Evolutionary conservation across 1,140 invertebrate genomes (phyloP).

Genomic region (Tetramorium simillimum): DNA sequence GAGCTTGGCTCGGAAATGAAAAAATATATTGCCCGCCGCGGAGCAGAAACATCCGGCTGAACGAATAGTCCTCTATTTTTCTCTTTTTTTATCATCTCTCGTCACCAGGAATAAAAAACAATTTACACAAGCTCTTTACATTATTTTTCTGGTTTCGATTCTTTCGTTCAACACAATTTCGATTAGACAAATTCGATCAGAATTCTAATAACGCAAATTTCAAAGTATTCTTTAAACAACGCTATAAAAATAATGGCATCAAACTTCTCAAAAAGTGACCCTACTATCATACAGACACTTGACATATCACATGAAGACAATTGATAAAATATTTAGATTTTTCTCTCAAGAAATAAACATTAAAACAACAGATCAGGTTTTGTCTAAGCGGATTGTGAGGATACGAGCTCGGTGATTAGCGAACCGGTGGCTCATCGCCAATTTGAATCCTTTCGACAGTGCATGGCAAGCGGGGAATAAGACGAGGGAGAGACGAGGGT

Average conservation of each 20-base stretch:
- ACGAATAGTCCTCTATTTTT: conserved; percentile 37
- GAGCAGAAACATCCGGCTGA: conserved; percentile 41
- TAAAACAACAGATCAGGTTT: not conserved
- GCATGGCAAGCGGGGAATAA: not conserved
- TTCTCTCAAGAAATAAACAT: not conserved
- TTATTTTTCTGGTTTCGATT: conserved; percentile 25
- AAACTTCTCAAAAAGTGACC: not conserved
- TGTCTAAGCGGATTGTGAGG: not conserved
- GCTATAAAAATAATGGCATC: not conserved
- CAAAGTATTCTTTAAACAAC: not conserved
- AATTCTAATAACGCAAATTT: not conserved
- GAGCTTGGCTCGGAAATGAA: conserved; percentile 34
- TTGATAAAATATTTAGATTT: not conserved
- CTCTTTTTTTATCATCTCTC: not conserved
- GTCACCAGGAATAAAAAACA: conserved; percentile 31
- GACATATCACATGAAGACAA: not conserved
- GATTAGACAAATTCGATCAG: no score
- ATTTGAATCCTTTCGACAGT: conserved; percentile 8
- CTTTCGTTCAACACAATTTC: not conserved
- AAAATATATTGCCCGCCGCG: conserved; percentile 49
- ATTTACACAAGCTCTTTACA: conserved; percentile 22
- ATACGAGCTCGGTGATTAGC: not conserved
- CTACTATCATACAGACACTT: not conserved
- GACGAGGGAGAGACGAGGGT: conserved; percentile 67
- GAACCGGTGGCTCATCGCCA: not conserved